Evolutionary conservation across 2,113 vertebrate genomes (phyloP).

Genomic region (Sarotherodon lohbergeri): DNA sequence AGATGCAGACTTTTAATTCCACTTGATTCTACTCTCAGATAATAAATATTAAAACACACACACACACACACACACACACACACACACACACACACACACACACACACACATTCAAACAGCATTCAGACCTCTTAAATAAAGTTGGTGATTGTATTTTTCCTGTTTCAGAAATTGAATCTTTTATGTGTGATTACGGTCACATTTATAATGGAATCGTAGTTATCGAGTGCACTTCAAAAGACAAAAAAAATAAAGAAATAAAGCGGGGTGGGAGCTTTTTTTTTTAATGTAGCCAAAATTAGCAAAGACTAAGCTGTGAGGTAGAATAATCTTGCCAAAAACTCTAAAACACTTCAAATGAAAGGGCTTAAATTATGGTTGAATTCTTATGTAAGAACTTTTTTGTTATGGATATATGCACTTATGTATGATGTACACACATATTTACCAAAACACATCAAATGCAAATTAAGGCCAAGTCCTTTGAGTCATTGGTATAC

Average conservation of each 20-base stretch:
- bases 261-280: neutral
- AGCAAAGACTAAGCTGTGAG: slow-evolving; percentile 27
- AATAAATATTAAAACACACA: neutral
- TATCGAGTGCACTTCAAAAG: neutral
- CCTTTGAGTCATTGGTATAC: slow-evolving; percentile 51
- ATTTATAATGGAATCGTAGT: neutral
- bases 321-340: slow-evolving; percentile 40
- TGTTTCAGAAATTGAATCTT: neutral
- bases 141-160: slow-evolving; percentile 37
- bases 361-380: neutral
- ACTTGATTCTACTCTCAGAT: neutral
- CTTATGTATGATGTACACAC: neutral
- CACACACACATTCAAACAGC: neutral
- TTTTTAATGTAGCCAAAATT: neutral
- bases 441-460: slow-evolving; percentile 7
- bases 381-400: neutral
- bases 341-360: neutral
- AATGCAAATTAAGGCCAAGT: slow-evolving; percentile 53
- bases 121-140: slow-evolving; percentile 10
- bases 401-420: neutral
- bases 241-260: neutral
- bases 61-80: neutral
- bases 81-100: too few species aligned
- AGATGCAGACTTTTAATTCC: neutral
- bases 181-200: neutral